Evolutionary conservation across 2,888 invertebrate genomes (phyloP), one percentile per base, ranked within the genome.

Genomic region (Rugalucina vietnamica): DNA sequence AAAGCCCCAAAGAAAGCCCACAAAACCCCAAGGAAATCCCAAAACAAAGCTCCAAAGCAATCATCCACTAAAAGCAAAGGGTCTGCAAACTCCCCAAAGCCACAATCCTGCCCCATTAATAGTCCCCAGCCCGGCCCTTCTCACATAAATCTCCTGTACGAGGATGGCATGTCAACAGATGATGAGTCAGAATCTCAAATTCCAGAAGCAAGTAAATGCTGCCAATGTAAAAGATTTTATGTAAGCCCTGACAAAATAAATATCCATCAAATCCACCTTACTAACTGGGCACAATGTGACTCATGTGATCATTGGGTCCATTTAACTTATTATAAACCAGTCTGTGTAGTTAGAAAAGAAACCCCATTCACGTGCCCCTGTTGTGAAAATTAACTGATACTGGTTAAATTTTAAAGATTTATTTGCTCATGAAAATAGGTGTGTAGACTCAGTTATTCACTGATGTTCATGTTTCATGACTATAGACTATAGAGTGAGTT

Each of bases 131-230:
- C 65, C 12, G 34, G 34, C 2, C 34, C 34, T 10, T 65, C 34
- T 65, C 65, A 60, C 29, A 60, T 60, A 10, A 60, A 60, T 29
- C 29, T 60, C 10, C 8, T 27, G 29, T 43, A 8, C 8, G n/a
- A n/a, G n/a, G n/a, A n/a, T n/a, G 27, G 29, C 29, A 60, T 24
- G 60, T 60, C 60, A 29, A 27, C 27, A 8, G 60, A 60, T 29
- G 29, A 27, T 60, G 60, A 60, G 60, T 60, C 60, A 60, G 60
- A 60, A 29, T 60, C 60, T 29, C 60, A 60, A 29, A 60, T 60
- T 27, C 60, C 60, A 27, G 60, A 60, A 29, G 60, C 27, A 60
- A 29, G 29, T 8, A 60, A 60, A 21, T 60, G 60, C 29, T 60
- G 60, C 29, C 29, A 10, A 3, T 60, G 60, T 29, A 60, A 60